Evolutionary conservation across 2,797 vertebrate species (phyloP).

Genomic region (Oryzias sinensis): DNA sequence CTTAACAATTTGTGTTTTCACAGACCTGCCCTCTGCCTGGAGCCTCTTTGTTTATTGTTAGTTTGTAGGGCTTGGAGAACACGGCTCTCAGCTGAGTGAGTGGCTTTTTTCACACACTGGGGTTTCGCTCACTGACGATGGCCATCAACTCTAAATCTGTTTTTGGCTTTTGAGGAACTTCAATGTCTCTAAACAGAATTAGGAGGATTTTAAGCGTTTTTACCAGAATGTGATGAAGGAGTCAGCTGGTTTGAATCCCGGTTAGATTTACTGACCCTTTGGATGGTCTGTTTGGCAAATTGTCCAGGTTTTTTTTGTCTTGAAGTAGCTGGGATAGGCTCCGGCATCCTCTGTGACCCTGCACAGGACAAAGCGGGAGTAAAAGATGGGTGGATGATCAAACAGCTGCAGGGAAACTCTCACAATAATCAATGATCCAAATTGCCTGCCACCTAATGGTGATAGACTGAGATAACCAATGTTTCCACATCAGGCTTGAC

Average conservation of each 20-base stretch:
- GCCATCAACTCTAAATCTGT: slow-evolving; percentile 45
- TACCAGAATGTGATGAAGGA: slow-evolving; percentile 7
- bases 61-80: slow-evolving; percentile 32
- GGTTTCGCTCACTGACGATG: slow-evolving; percentile 37
- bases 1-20: slow-evolving; percentile 40
- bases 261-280: too few relatives aligned
- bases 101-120: slow-evolving; percentile 39
- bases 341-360: too few relatives aligned
- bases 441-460: slow-evolving; percentile 49
- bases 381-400: slow-evolving; percentile 31
- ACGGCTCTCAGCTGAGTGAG: slow-evolving; percentile 50
- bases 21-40: slow-evolving; percentile 29
- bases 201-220: neutral
- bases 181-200: neutral
- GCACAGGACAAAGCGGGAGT: slow-evolving; percentile 17
- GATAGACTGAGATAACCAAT: slow-evolving; percentile 29
- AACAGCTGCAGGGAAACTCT: slow-evolving; percentile 48
- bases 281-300: too few relatives aligned
- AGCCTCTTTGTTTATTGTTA: slow-evolving; percentile 71
- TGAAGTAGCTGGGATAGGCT: too few relatives aligned
- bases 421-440: slow-evolving; percentile 69
- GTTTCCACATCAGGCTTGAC: slow-evolving; percentile 9
- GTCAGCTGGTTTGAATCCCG: slow-evolving; percentile 8
- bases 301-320: too few relatives aligned
- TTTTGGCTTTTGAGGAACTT: slow-evolving; percentile 6